These are phyloP conservation scores for Tenthredo livida DNA, from an alignment of 2,888 invertebrate genomes.

Conservation along the genomic window DNA sequence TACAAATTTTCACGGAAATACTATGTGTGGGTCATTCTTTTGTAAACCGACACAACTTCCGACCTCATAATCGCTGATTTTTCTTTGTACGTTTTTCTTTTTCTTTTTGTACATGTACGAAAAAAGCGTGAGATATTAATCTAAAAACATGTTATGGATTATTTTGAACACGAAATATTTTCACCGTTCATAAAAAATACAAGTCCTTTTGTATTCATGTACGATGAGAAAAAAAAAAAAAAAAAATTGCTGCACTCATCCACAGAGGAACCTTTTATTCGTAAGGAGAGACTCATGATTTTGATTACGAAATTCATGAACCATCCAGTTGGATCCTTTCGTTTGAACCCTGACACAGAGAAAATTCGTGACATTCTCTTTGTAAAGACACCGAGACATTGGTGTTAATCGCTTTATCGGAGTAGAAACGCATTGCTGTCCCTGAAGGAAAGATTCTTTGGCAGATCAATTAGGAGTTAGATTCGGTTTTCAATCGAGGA, in stretches of 20 bases:
- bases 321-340: neutral
- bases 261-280: neutral
- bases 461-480: neutral
- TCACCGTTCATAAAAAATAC: no score
- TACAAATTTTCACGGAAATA: neutral
- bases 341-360: neutral
- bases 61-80: neutral
- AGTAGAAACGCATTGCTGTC: neutral
- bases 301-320: constrained; percentile 1
- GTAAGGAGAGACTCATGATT: neutral
- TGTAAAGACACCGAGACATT: neutral
- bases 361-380: neutral
- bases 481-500: neutral
- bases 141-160: no score
- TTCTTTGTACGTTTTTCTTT: neutral
- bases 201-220: neutral
- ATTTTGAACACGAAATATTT: no score
- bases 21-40: neutral
- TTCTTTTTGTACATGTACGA: no score
- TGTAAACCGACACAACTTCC: neutral
- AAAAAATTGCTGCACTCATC: neutral
- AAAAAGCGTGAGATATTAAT: no score
- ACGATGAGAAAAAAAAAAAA: neutral
- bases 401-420: neutral
- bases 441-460: neutral